These are phyloP conservation scores for Tipula confusa DNA, from an alignment of 2,888 invertebrate genomes.

Conservation along the genomic window DNA sequence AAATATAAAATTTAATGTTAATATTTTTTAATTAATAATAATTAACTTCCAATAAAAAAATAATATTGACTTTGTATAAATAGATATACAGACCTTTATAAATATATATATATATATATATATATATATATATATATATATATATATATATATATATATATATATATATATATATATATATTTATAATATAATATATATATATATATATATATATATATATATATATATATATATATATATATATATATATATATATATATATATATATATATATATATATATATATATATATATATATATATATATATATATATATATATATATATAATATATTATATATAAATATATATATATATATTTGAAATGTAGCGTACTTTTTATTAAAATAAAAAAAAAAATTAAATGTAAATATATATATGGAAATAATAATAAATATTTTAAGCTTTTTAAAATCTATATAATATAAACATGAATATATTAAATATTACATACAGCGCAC, in stretches of 20 bases:
- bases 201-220: neutral
- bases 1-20: neutral
- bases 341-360: neutral
- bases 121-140: neutral
- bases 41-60: neutral
- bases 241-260: neutral
- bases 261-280: too few species aligned
- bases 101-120: neutral
- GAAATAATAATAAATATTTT: neutral
- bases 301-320: neutral
- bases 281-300: neutral
- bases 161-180: neutral
- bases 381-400: neutral
- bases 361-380: neutral
- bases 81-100: too few species aligned
- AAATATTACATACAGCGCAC: slow-evolving; percentile 9
- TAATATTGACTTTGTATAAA: neutral
- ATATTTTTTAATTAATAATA: neutral
- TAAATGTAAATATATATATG: neutral
- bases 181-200: neutral
- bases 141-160: neutral
- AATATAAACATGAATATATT: neutral
- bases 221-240: neutral
- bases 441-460: neutral
- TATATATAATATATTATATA: neutral